These are phyloP conservation scores for Galeopterus variegatus DNA, from an alignment of 2,113 vertebrate species.

Conservation along the genomic window DNA sequence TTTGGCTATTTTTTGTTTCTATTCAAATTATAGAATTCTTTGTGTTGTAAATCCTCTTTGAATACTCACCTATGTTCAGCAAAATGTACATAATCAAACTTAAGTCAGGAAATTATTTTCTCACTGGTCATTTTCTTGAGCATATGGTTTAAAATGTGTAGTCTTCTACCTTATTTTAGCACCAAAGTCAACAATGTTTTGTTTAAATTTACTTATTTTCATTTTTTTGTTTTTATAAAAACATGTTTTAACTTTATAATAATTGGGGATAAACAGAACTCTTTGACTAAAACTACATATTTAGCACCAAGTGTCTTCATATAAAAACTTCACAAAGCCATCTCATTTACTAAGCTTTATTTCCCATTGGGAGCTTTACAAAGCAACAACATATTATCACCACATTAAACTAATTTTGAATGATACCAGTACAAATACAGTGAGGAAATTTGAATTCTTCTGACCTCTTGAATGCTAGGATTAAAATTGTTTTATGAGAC, in stretches of 20 bases:
- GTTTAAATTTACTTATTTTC: neutral
- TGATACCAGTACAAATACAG: neutral
- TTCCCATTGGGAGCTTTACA: neutral
- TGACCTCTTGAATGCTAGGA: neutral
- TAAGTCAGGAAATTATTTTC: neutral
- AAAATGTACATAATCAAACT: neutral
- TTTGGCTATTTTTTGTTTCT: neutral
- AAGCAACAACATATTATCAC: neutral
- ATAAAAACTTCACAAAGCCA: neutral
- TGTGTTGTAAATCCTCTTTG: neutral
- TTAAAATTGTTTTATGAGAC: neutral
- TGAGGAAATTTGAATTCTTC: neutral
- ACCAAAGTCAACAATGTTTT: neutral
- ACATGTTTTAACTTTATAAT: neutral
- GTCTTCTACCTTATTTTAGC: neutral
- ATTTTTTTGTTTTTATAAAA: neutral
- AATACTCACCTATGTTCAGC: neutral
- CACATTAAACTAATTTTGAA: neutral
- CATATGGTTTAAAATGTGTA: neutral
- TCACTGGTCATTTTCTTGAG: neutral
- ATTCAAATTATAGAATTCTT: neutral
- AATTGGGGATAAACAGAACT: neutral
- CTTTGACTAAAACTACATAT: neutral
- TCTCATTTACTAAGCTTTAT: neutral
- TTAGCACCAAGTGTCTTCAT: neutral